phyloP scores from a whole-genome alignment of 2,888 invertebrate genomes.

The Cantharis rufa region DNA sequence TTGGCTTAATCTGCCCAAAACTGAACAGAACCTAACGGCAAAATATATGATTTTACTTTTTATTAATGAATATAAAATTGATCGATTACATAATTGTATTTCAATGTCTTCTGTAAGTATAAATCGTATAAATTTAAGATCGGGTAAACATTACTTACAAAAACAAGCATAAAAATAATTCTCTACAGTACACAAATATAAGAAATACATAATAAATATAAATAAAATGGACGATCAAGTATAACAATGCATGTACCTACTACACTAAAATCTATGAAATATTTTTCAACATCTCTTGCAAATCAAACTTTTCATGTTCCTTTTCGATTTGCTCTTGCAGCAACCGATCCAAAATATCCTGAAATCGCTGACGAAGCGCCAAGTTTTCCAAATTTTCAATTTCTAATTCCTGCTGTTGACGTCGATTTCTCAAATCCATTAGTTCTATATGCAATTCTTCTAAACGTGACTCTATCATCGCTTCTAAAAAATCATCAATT shows the following conservation, averaged over 20 bases:
- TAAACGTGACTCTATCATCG: slow-evolving; percentile 60
- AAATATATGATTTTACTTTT: background rate
- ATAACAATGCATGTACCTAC: background rate
- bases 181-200: background rate
- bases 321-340: slow-evolving; percentile 79
- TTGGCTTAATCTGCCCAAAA: too few species aligned
- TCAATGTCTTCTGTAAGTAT: background rate
- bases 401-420: slow-evolving; percentile 80
- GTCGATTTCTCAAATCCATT: slow-evolving; percentile 72
- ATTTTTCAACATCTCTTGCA: slow-evolving; percentile 50
- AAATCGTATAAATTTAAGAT: background rate
- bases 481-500: slow-evolving; percentile 35
- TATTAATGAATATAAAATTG: background rate
- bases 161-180: background rate
- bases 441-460: slow-evolving; percentile 75
- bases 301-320: slow-evolving; percentile 65
- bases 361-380: slow-evolving; percentile 78
- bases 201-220: background rate
- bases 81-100: background rate
- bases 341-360: slow-evolving; percentile 75
- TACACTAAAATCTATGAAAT: background rate
- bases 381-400: slow-evolving; percentile 84
- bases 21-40: too few species aligned
- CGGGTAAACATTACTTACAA: background rate
- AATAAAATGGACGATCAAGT: background rate